Evolutionary conservation across 2,888 invertebrate genomes (phyloP), one percentile per base, ranked within the genome.

Genomic region (Pyrgus malvae): DNA sequence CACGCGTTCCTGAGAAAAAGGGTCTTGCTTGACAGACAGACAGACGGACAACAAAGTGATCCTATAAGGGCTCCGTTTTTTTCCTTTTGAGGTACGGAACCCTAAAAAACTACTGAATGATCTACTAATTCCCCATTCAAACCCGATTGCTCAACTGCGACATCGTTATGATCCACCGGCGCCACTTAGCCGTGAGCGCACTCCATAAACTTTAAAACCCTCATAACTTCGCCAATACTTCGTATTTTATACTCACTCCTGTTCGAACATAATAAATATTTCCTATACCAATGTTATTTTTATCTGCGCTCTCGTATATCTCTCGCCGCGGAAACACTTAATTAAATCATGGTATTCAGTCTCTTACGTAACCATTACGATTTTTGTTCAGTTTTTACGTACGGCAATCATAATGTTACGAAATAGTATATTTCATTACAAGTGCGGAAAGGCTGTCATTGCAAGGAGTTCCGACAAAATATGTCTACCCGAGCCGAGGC

Each of bases 261-360:
- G 31, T 46, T 23, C 12, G 25, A 38, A 31, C 16, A 21, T 53
- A 42, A 58, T 58, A 60, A 60, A 60, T 50, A 60, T 60, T 46
- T 48, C 50, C 54, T 50, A 41, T 56, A 42, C 23, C 31, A 27
- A 46, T 41, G 49, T 58, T 41, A 60, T 58, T 60, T 60, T 60
- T 60, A 58, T 41, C 56, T 35, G 11, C 46, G 14, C 38, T 33
- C 37, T 19, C 46, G 37, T 54, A 48, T 54, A 50, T 40, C 56
- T 40, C 44, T 49, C 54, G 11, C n/a, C 57, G 19, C 48, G 53
- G 54, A 48, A 58, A 58, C 58, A 54, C 50, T 57, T 57, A 53
- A 60, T 57, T 55, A 56, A 57, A 57, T 59, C 53, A 19, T 29
- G 21, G 45, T 48, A n/a, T 31, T 40, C 6, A 7, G 29, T 33